phyloP scores from a whole-genome alignment of 2,113 vertebrate genomes.

The Oophaga pumilio region DNA sequence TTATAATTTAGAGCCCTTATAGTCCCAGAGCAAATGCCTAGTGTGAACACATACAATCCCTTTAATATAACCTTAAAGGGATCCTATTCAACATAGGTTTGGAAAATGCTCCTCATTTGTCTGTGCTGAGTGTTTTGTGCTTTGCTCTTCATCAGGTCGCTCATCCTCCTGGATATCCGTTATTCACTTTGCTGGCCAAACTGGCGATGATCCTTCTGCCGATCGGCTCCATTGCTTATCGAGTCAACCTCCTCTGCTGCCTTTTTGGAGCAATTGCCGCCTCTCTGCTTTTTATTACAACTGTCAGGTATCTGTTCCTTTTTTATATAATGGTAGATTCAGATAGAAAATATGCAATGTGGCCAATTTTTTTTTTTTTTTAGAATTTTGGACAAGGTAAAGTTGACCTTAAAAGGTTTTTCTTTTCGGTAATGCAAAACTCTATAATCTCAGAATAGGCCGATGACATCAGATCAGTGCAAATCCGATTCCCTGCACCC shows the following conservation, averaged over 20 bases:
- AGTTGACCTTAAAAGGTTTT: background rate
- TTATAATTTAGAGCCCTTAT: background rate
- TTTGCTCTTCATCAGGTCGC: slow-evolving; percentile 78
- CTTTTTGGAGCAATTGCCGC: slow-evolving; percentile 84
- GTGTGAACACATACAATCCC: background rate
- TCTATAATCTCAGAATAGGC: too few relatives aligned
- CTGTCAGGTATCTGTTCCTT: slow-evolving; percentile 83
- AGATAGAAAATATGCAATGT: background rate
- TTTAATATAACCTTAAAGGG: background rate
- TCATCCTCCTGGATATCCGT: slow-evolving; percentile 94
- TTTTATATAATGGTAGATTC: background rate
- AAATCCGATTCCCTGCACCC: too few relatives aligned
- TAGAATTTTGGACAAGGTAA: background rate
- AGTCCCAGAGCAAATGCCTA: too few relatives aligned
- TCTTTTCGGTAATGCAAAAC: too few relatives aligned
- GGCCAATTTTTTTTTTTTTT: background rate
- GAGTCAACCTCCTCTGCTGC: slow-evolving; percentile 84
- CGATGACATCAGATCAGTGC: too few relatives aligned
- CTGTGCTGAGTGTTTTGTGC: slow-evolving; percentile 29
- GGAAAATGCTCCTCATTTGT: background rate
- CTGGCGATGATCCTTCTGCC: slow-evolving; percentile 76
- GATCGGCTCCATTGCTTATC: slow-evolving; percentile 80
- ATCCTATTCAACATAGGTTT: too few relatives aligned
- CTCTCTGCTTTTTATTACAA: slow-evolving; percentile 84
- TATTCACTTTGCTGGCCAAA: slow-evolving; percentile 87